Conservation (phyloP, 2,113 vertebrate genomes). For the Sphaerodactylus townsendi region DNA sequence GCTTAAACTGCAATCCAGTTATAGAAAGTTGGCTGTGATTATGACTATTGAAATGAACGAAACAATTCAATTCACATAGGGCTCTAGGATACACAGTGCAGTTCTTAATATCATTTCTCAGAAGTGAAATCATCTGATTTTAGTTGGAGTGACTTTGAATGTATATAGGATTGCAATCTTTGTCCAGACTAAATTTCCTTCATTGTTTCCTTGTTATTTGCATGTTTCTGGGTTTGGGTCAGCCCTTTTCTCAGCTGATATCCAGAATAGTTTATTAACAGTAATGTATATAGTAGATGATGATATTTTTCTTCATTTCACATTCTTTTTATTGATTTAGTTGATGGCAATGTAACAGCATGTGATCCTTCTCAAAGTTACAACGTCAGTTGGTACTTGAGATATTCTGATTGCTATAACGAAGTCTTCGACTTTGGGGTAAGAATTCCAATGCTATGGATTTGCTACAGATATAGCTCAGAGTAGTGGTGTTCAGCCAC, state of each 20-base stretch:
- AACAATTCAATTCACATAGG: too few relatives aligned
- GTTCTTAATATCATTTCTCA: background rate
- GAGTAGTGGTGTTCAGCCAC: too few relatives aligned
- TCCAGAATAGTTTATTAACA: background rate
- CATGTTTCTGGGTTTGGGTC: background rate
- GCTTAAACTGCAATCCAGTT: background rate
- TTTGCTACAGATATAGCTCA: background rate
- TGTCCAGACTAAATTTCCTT: background rate
- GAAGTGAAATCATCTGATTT: background rate
- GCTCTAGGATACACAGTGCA: background rate
- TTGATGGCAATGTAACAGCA: slow-evolving; percentile 74
- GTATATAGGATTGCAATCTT: too few relatives aligned
- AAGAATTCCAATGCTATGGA: slow-evolving; percentile 47
- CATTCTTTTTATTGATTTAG: slow-evolving; percentile 52
- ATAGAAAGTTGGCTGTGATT: background rate
- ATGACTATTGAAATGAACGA: background rate
- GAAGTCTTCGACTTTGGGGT: slow-evolving; percentile 83
- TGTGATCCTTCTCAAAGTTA: slow-evolving; percentile 69
- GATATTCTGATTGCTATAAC: slow-evolving; percentile 82
- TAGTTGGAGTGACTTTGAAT: background rate
- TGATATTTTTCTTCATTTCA: background rate
- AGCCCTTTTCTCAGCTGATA: background rate
- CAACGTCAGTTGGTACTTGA: slow-evolving; percentile 80
- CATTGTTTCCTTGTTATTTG: too few relatives aligned
- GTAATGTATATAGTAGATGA: background rate